Evolutionary conservation across 2,888 invertebrate species (phyloP), one percentile per base, ranked within the genome.

Genomic region (Athripsodes cinereus): DNA sequence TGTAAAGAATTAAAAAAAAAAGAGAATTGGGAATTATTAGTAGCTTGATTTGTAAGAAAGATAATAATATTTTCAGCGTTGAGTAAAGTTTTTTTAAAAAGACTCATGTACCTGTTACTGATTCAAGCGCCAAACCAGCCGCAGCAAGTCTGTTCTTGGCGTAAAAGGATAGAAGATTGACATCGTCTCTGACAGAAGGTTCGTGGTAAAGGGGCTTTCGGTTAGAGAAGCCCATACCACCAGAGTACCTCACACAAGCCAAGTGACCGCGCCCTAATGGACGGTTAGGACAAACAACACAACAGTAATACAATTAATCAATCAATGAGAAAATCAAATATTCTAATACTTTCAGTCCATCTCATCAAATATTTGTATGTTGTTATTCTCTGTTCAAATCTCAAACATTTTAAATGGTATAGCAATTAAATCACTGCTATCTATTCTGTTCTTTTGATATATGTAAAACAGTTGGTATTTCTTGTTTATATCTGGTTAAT

Each of bases 81-180:
- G 34, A 34, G n/a, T n/a, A n/a, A n/a, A n/a, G 10, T 26, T 26
- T 26, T 26, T 26, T 6, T 26, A 26, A 10, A 26, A 26, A 26
- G 26, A 26, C 13, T 40, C 13, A 22, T 49, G 71, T 73, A 81
- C 79, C 77, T 82, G 83, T 72, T 71, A 70, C 74, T 68, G 71
- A 70, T 65, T 77, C 76, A 68, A 72, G 68, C 69, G 75, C 76
- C 65, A 79, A 70, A 53, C 78, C 78, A 68, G 80, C 80, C 66
- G 84, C 85, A 67, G 85, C 86, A 67, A 83, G 81, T 67, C 87
- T 82, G 75, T 88, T 87, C 80, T 87, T 88, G 77, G 87, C 86
- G 81, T 92, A 92, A 81, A 86, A 91, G 72, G 92, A 92, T 71
- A 92, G 82, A 69, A 90, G 85, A 71, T 89, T 89, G 74, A 92